These are phyloP conservation scores for Eleutherodactylus coqui DNA, from an alignment of 2,797 vertebrate species.

Conservation along the genomic window DNA sequence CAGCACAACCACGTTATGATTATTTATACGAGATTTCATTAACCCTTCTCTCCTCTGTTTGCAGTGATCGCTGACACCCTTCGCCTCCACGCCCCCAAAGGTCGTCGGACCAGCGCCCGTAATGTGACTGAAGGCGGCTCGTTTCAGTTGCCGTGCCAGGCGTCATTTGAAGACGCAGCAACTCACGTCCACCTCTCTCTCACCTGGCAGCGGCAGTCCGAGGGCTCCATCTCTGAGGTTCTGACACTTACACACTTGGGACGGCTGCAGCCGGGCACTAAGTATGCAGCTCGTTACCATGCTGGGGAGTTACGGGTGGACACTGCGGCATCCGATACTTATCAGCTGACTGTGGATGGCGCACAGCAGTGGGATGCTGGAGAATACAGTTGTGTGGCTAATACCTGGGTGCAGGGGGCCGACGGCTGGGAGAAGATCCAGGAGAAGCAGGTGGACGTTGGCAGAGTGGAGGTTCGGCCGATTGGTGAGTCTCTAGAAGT, in stretches of 20 bases:
- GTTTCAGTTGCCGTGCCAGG: slow-evolving; percentile 83
- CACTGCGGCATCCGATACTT: slow-evolving; percentile 77
- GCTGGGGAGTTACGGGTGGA: slow-evolving; percentile 83
- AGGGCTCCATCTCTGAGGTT: slow-evolving; percentile 69
- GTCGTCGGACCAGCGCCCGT: slow-evolving; percentile 54
- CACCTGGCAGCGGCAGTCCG: slow-evolving; percentile 80
- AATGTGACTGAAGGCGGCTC: slow-evolving; percentile 81
- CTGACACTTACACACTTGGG: slow-evolving; percentile 84
- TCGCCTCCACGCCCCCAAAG: slow-evolving; percentile 72
- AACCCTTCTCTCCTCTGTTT: neutral
- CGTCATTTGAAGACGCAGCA: slow-evolving; percentile 65
- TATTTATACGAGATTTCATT: too few species aligned
- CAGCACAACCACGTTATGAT: too few species aligned
- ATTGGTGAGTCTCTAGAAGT: slow-evolving; percentile 84
- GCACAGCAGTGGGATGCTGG: slow-evolving; percentile 78
- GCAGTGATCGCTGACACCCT: slow-evolving; percentile 90
- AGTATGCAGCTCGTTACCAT: slow-evolving; percentile 78
- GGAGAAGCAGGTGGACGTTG: slow-evolving; percentile 82
- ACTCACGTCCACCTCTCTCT: slow-evolving; percentile 88
- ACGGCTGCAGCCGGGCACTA: slow-evolving; percentile 73
- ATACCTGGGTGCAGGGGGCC: slow-evolving; percentile 85
- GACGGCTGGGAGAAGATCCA: slow-evolving; percentile 89
- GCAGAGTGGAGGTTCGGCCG: slow-evolving; percentile 79
- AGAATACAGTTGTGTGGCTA: slow-evolving; percentile 83
- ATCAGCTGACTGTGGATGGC: slow-evolving; percentile 79